A percentile compares a stretch with the other conserved stretches of the same genome.
Conservation (phyloP, 2,888 invertebrate genomes). For the Xestia sexstrigata region DNA sequence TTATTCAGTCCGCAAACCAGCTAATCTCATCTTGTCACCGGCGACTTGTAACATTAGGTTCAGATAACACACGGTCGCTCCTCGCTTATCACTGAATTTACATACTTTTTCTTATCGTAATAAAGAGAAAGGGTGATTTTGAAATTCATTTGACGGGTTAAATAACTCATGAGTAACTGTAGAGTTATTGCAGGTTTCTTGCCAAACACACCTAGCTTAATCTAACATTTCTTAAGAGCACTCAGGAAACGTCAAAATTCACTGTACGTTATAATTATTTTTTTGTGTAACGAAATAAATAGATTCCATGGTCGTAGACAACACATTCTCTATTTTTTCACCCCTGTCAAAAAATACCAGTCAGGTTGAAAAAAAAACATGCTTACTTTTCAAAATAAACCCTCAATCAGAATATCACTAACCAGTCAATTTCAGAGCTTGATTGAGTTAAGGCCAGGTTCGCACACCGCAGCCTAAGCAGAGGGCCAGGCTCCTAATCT, state of each 20-base stretch:
- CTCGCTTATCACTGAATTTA: constrained; percentile 33
- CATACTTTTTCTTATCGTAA: constrained; percentile 32
- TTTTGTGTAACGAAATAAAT: too few species aligned
- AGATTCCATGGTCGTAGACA: not conserved
- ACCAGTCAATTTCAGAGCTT: constrained; percentile 35
- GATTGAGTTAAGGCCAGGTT: constrained; percentile 36
- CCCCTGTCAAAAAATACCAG: not conserved
- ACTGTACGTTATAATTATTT: too few species aligned
- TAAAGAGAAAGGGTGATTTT: not conserved
- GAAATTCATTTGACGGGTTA: not conserved
- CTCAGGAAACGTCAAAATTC: too few species aligned
- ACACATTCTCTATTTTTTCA: not conserved
- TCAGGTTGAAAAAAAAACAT: not conserved
- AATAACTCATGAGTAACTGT: not conserved
- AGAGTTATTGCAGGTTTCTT: too few species aligned
- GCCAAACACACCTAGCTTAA: too few species aligned
- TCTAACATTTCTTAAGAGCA: too few species aligned
- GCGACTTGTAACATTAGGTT: constrained; percentile 1
- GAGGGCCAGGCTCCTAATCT: constrained; percentile 38
- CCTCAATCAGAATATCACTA: constrained; percentile 22
- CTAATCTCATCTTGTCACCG: constrained; percentile 15
- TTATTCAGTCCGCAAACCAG: constrained; percentile 28
- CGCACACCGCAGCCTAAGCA: constrained; percentile 33
- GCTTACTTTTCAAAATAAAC: not conserved
- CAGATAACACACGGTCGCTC: not conserved